Conservation (phyloP, 2,797 vertebrate species). For the Catharus ustulatus region DNA sequence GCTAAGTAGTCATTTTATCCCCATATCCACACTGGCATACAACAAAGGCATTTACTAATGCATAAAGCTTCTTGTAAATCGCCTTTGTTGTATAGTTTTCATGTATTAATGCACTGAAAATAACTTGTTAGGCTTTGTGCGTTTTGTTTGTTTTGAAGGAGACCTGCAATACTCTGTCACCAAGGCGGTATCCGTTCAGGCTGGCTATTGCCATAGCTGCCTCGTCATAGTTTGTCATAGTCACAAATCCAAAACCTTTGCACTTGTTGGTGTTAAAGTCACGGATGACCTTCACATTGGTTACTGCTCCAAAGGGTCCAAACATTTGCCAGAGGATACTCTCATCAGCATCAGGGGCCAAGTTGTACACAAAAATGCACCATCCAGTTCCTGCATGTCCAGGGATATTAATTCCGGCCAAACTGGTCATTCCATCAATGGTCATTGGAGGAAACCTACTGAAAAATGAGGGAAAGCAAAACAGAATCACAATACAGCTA, state of each 20-base stretch:
- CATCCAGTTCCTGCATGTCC: slow-evolving; percentile 94
- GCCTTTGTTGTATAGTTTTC: slow-evolving; percentile 85
- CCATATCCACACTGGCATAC: slow-evolving; percentile 90
- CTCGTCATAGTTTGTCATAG: slow-evolving; percentile 99
- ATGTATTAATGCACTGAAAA: slow-evolving; percentile 88
- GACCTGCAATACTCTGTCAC: slow-evolving; percentile 97
- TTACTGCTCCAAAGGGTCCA: slow-evolving; percentile 96
- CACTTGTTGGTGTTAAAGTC: slow-evolving; percentile 99
- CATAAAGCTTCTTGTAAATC: slow-evolving; percentile 88
- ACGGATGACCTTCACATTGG: slow-evolving; percentile 98
- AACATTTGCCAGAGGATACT: slow-evolving; percentile 99
- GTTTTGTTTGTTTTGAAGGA: slow-evolving; percentile 99
- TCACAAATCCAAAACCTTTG: slow-evolving; percentile 99
- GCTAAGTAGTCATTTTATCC: slow-evolving; percentile 86
- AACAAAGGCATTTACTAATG: slow-evolving; percentile 90
- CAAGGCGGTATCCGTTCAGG: slow-evolving; percentile 97
- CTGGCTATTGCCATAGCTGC: slow-evolving; percentile 98
- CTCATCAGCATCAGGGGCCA: slow-evolving; percentile 96
- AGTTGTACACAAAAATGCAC: slow-evolving; percentile 99
- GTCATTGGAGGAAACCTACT: slow-evolving; percentile 97
- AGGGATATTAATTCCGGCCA: slow-evolving; percentile 97
- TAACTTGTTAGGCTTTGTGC: slow-evolving; percentile 92
- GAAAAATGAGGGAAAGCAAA: slow-evolving; percentile 51
- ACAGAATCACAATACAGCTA: not conserved
- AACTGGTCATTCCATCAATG: slow-evolving; percentile 96